Evolutionary conservation across 1,140 invertebrate genomes (phyloP).

Genomic region (Marisa cornuarietis): DNA sequence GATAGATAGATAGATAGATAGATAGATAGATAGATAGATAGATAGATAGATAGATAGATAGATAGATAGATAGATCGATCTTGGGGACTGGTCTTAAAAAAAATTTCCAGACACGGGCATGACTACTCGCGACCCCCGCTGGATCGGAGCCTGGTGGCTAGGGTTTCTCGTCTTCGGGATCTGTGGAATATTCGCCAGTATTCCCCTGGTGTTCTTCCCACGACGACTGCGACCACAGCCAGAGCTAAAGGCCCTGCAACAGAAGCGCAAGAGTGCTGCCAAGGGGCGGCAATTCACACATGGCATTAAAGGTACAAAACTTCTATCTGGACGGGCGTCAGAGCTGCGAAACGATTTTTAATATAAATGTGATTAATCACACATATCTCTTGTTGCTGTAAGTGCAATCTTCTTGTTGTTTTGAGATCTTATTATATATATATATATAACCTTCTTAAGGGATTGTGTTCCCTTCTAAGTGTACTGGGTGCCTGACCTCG

Average conservation of each 20-base stretch:
- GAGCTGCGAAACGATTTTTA: no score
- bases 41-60: no score
- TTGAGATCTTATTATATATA: no score
- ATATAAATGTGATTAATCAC: neutral
- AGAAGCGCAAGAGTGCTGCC: conserved; percentile 1
- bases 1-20: no score
- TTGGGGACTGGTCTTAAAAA: no score
- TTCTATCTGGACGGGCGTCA: no score
- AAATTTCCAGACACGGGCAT: conserved; percentile 42
- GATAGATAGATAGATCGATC: no score
- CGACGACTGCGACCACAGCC: conserved; percentile 54
- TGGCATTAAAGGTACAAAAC: neutral
- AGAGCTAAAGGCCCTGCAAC: neutral
- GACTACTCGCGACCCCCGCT: conserved; percentile 62
- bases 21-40: no score
- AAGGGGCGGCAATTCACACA: neutral
- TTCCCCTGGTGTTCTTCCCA: conserved; percentile 89
- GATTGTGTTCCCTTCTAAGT: no score
- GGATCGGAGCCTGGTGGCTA: conserved; percentile 96
- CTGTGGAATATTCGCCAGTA: conserved; percentile 80
- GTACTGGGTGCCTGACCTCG: no score
- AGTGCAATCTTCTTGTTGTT: no score
- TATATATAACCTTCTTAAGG: no score
- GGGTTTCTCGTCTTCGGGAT: conserved; percentile 86
- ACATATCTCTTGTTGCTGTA: neutral